phyloP scores from a whole-genome alignment of 2,888 invertebrate genomes.

The Nomada lathburiana region DNA sequence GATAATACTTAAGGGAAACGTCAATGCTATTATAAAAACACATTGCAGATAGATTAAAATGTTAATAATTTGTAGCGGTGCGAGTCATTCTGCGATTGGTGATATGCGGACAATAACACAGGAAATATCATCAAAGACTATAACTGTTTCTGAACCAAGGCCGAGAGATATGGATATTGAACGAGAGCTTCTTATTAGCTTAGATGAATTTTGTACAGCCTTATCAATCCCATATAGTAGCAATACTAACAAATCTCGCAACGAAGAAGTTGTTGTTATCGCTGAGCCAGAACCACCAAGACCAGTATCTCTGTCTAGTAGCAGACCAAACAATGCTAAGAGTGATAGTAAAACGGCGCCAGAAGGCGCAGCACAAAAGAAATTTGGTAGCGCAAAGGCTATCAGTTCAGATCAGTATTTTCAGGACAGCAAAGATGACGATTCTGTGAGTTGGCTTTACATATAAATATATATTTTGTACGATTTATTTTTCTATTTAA shows the following conservation, averaged over 20 bases:
- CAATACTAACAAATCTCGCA: slow-evolving; percentile 76
- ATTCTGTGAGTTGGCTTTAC: slow-evolving; percentile 83
- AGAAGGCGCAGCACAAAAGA: slow-evolving; percentile 94
- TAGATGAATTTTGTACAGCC: slow-evolving; percentile 84
- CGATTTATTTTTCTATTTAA: slow-evolving; percentile 4
- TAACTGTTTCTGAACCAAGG: slow-evolving; percentile 75
- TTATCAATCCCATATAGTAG: slow-evolving; percentile 73
- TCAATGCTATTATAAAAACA: slow-evolving; percentile 13
- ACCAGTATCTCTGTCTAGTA: slow-evolving; percentile 69
- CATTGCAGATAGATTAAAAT: slow-evolving; percentile 16
- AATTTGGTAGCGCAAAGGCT: slow-evolving; percentile 98
- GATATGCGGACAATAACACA: slow-evolving; percentile 97
- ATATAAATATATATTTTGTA: slow-evolving; percentile 15
- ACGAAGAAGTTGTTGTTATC: slow-evolving; percentile 84
- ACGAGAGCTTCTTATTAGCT: slow-evolving; percentile 69
- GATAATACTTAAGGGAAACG: slow-evolving; percentile 19
- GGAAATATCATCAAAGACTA: slow-evolving; percentile 86
- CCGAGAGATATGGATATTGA: slow-evolving; percentile 74
- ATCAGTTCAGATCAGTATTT: slow-evolving; percentile 99
- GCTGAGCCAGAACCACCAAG: slow-evolving; percentile 79
- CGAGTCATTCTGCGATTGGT: slow-evolving; percentile 94
- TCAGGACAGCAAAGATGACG: slow-evolving; percentile 88
- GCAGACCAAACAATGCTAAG: slow-evolving; percentile 69
- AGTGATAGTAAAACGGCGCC: slow-evolving; percentile 74
- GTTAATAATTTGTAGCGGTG: slow-evolving; percentile 84